Evolutionary conservation across 1,140 invertebrate genomes (phyloP).

Genomic region (Notospermus geniculatus): DNA sequence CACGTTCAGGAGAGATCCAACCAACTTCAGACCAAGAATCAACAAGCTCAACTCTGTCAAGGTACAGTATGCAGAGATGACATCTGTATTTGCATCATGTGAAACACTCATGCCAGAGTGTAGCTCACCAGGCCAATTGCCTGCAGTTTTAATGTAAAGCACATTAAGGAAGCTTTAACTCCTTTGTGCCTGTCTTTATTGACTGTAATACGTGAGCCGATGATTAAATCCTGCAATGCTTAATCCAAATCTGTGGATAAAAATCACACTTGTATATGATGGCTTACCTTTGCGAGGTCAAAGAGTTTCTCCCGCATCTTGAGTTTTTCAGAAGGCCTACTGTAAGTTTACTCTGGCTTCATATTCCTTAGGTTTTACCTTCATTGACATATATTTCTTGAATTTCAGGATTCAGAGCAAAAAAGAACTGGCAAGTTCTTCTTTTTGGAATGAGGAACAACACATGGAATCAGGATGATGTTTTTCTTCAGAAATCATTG

Average conservation of each 20-base stretch:
- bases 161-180: too few species aligned
- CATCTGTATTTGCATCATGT: neutral
- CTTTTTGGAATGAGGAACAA: constrained; percentile 75
- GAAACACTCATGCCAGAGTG: neutral
- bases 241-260: too few species aligned
- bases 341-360: neutral
- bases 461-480: constrained; percentile 1
- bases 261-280: too few species aligned
- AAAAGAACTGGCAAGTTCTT: constrained; percentile 97
- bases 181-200: neutral
- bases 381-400: too few species aligned
- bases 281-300: neutral
- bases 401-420: constrained; percentile 87
- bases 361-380: constrained; percentile 23
- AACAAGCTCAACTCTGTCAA: constrained; percentile 97
- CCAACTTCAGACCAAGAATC: constrained; percentile 97
- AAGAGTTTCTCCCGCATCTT: neutral
- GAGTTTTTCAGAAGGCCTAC: neutral
- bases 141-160: too few species aligned
- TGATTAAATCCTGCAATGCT: too few species aligned
- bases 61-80: too few species aligned
- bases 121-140: too few species aligned
- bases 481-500: constrained; percentile 11
- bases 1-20: constrained; percentile 97
- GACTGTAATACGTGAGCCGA: neutral